Evolutionary conservation across 92 coral and sea anemone species (phyloP).

Genomic region (Zoanthus sociatus): DNA sequence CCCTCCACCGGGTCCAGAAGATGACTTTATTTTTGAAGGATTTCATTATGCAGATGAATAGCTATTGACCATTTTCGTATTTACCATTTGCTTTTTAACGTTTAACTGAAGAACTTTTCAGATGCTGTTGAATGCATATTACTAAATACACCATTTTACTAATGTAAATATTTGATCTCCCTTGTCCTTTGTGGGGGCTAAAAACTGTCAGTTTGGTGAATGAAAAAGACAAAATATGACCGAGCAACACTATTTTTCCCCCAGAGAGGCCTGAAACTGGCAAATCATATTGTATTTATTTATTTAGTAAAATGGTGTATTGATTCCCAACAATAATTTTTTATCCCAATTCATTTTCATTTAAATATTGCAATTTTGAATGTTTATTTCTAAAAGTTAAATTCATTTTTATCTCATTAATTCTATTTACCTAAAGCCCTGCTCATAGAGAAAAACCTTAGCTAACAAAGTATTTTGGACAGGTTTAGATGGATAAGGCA

Average conservation of each 20-base stretch:
- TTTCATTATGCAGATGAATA: slow-evolving; percentile 55
- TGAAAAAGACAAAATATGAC: not conserved
- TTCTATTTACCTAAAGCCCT: slow-evolving; percentile 1
- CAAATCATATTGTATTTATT: not conserved
- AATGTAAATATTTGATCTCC: not conserved
- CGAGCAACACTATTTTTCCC: no score
- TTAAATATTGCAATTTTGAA: not conserved
- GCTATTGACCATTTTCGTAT: not conserved
- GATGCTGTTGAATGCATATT: not conserved
- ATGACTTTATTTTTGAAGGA: slow-evolving; percentile 52
- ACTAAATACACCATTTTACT: not conserved
- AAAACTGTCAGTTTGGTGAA: not conserved
- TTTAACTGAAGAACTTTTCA: not conserved
- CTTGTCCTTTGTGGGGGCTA: not conserved
- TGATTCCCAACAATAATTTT: not conserved
- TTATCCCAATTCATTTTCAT: not conserved
- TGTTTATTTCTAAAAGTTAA: not conserved
- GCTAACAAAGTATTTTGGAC: not conserved
- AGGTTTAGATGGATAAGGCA: slow-evolving; percentile 1
- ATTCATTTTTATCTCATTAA: slow-evolving; percentile 20
- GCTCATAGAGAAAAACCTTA: slow-evolving; percentile 1
- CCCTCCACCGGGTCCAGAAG: slow-evolving; percentile 42
- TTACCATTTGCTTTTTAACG: not conserved
- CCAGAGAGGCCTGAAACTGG: no score
- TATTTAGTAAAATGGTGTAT: not conserved